Evolutionary conservation across 2,113 vertebrate genomes (phyloP).

Genomic region (Myrmecophaga tridactyla): DNA sequence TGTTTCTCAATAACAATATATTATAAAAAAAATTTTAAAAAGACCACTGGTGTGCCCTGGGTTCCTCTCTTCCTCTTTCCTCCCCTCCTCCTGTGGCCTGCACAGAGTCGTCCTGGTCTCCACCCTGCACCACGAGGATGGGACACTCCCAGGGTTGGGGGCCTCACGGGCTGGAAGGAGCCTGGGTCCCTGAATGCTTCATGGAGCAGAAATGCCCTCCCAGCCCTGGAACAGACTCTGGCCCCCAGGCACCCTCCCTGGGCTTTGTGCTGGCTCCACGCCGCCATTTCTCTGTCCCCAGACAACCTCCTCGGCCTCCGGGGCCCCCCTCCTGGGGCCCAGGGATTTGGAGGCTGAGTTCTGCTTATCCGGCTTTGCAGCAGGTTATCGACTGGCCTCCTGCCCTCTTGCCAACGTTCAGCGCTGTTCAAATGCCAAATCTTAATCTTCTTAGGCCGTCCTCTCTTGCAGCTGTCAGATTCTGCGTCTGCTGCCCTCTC

Average conservation of each 20-base stretch:
- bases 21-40: no score
- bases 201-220: not conserved
- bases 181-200: not conserved
- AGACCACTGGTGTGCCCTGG: not conserved
- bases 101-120: not conserved
- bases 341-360: not conserved
- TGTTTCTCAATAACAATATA: no score
- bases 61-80: not conserved
- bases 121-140: not conserved
- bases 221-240: not conserved
- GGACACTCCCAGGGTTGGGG: not conserved
- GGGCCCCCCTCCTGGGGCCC: not conserved
- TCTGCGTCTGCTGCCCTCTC: rapidly evolving
- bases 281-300: not conserved
- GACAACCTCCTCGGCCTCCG: not conserved
- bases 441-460: not conserved
- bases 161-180: not conserved
- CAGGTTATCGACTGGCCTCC: not conserved
- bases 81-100: not conserved
- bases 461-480: not conserved
- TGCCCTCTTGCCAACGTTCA: not conserved
- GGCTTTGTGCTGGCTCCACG: no score
- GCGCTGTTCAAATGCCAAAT: rapidly evolving
- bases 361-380: conserved; percentile 5
- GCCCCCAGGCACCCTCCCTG: not conserved